Evolutionary conservation across 1,140 invertebrate species (phyloP).

Genomic region (Pachypsylla venusta): DNA sequence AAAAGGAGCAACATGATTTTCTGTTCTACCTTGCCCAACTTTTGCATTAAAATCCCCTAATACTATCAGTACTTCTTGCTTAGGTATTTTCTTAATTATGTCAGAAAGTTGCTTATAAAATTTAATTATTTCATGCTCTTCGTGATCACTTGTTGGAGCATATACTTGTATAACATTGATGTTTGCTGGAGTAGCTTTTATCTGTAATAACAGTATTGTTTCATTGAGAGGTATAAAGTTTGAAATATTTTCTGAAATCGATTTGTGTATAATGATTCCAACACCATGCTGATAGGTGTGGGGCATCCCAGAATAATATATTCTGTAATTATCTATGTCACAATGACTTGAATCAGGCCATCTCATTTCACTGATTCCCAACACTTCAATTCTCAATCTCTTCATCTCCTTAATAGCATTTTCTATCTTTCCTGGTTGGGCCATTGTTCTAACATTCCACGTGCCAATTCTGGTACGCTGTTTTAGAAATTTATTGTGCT

Average conservation of each 20-base stretch:
- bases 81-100: slow-evolving; percentile 8
- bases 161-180: not conserved
- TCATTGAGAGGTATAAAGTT: not conserved
- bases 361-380: slow-evolving; percentile 15
- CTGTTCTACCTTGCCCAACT: slow-evolving; percentile 20
- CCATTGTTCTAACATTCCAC: slow-evolving; percentile 14
- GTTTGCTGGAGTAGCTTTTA: not conserved
- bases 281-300: too few species aligned
- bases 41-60: slow-evolving; percentile 26
- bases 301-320: too few species aligned
- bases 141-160: not conserved
- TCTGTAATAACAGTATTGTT: not conserved
- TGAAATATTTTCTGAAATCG: too few species aligned
- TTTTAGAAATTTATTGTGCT: too few species aligned
- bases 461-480: slow-evolving; percentile 6
- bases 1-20: slow-evolving; percentile 15
- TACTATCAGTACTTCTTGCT: slow-evolving; percentile 21
- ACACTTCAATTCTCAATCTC: slow-evolving; percentile 15
- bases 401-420: slow-evolving; percentile 19
- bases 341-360: slow-evolving; percentile 11
- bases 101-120: not conserved
- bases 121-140: not conserved
- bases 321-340: too few species aligned
- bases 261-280: too few species aligned
- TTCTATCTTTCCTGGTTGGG: slow-evolving; percentile 17